phyloP scores from a whole-genome alignment of 1,140 invertebrate species.

The Rhagoletis pomonella region DNA sequence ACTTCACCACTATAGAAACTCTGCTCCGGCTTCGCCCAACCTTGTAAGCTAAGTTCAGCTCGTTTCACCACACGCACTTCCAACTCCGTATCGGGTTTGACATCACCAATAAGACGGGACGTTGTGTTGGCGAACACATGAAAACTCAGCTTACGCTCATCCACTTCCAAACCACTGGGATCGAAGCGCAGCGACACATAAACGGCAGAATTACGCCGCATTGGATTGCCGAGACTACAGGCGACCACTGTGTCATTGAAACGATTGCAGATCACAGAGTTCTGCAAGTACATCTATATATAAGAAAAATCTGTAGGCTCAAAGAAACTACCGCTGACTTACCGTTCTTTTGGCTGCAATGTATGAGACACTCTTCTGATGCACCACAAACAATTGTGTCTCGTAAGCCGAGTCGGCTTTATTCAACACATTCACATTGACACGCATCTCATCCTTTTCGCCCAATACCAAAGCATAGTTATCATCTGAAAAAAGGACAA shows the following conservation, averaged over 20 bases:
- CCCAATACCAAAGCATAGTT: constrained; percentile 81
- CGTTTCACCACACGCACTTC: constrained; percentile 84
- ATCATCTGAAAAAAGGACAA: constrained; percentile 67
- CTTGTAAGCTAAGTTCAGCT: constrained; percentile 87
- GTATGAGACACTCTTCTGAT: constrained; percentile 87
- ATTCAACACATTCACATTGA: constrained; percentile 87
- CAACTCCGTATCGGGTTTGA: constrained; percentile 76
- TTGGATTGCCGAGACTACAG: constrained; percentile 93
- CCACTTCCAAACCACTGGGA: constrained; percentile 82
- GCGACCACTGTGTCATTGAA: constrained; percentile 84
- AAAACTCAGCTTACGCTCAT: constrained; percentile 82
- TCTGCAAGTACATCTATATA: constrained; percentile 57
- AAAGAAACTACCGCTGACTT: constrained; percentile 50
- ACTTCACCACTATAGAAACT: constrained; percentile 91
- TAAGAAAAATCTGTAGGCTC: not conserved
- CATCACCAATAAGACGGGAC: constrained; percentile 80
- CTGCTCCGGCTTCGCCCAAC: constrained; percentile 82
- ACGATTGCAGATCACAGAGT: constrained; percentile 80
- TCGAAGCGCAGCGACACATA: constrained; percentile 86
- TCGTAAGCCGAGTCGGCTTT: constrained; percentile 93
- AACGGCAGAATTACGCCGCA: constrained; percentile 77
- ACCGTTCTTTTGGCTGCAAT: constrained; percentile 79
- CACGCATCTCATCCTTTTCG: constrained; percentile 83
- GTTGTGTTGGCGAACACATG: constrained; percentile 90
- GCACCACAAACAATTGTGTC: constrained; percentile 86